Evolutionary conservation across 2,113 vertebrate genomes (phyloP), one percentile per base, ranked within the genome.

Genomic region (Poeciliopsis occidentalis): DNA sequence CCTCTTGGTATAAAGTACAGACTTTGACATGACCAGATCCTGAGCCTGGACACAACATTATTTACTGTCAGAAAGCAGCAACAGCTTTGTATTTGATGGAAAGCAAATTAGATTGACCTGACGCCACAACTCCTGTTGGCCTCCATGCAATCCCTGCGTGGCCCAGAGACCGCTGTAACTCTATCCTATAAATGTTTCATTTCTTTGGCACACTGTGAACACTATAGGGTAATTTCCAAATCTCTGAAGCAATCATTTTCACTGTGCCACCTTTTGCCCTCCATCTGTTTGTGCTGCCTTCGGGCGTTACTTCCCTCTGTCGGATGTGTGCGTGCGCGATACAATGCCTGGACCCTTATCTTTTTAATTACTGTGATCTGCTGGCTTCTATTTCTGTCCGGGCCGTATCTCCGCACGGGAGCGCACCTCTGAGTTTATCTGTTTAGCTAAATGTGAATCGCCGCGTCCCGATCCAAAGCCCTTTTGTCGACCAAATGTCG

Each of bases 401-500:
- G 51, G 27, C 57, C 10, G 34, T 67, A 71, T 87, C 39, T 54
- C 29, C 34, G 24, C 51, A 30, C 61, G 30, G 60, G 34, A 70
- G 44, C 57, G 63, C 71, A 60, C 13, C 31, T 80, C 64, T 75
- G 76, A 67, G 57, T 81, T 37, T 76, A 86, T 84, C 83, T 78
- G 51, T 82, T 76, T 65, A 75, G 68, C 79, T 73, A 78, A 87
- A 89, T 80, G 81, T 69, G 76, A 69, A 68, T 69, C 81, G 64
- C 44, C 62, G 41, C 62, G 76, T 67, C 68, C 83, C 82, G 75
- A 73, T 82, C 68, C 22, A 22, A 57, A 24, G 34, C 34, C 34
- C 51, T 5, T 57, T 57, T 57, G 51, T 57, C 22, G 51, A 57
- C 17, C 73, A 75, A 29, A 66, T 69, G 32, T 24, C 7, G 78